These are phyloP conservation scores for Oophaga pumilio DNA, from an alignment of 2,113 vertebrate genomes.

Conservation along the genomic window DNA sequence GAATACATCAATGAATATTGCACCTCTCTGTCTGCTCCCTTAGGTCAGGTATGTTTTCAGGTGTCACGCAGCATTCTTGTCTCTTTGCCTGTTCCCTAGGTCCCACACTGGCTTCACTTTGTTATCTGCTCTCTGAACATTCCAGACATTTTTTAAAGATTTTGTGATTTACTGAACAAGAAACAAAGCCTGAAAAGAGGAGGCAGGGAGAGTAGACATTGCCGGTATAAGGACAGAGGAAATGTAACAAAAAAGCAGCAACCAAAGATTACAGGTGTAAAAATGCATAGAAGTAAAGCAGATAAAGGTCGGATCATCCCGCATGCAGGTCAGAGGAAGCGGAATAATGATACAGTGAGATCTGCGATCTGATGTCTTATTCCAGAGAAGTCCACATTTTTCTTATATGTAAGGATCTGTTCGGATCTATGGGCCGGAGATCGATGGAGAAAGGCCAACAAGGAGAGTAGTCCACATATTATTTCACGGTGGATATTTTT, in stretches of 20 bases:
- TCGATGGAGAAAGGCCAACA: too few relatives aligned
- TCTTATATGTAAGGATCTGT: too few relatives aligned
- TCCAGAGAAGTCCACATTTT: too few relatives aligned
- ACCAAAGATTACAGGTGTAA: neutral
- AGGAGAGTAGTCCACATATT: too few relatives aligned
- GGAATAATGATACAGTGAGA: too few relatives aligned
- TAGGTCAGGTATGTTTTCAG: too few relatives aligned
- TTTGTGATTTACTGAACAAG: constrained; percentile 47
- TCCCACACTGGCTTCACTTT: constrained; percentile 3
- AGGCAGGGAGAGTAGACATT: neutral
- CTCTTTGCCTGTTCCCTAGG: neutral
- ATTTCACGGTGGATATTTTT: too few relatives aligned
- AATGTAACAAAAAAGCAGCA: neutral
- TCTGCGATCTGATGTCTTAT: too few relatives aligned
- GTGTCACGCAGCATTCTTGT: neutral
- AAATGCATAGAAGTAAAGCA: neutral
- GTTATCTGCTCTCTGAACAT: constrained; percentile 37
- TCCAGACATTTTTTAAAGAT: constrained; percentile 49
- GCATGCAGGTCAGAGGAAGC: too few relatives aligned
- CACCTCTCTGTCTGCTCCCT: neutral
- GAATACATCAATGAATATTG: too few relatives aligned
- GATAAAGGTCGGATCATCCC: too few relatives aligned
- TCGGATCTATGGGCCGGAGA: too few relatives aligned
- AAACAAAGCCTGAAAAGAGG: constrained; percentile 18
- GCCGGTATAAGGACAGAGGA: neutral